phyloP scores from a whole-genome alignment of 2,113 vertebrate genomes.

The Rhea americana region DNA sequence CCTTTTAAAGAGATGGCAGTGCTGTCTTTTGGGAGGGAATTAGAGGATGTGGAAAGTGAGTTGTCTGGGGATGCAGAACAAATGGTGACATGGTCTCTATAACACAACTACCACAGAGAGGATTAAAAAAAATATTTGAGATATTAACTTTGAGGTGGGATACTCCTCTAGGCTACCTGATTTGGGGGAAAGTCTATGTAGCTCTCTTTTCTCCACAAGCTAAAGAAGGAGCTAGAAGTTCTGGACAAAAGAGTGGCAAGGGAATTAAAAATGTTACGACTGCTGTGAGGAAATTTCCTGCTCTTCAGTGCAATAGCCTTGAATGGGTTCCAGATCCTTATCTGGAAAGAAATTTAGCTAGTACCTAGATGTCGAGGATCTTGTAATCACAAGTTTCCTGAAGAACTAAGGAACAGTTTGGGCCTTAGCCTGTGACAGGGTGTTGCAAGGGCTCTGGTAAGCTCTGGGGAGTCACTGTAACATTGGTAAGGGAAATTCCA shows the following conservation, averaged over 20 bases:
- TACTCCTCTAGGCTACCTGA: background rate
- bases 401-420: background rate
- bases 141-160: background rate
- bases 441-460: background rate
- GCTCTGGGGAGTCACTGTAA: background rate
- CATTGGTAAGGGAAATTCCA: background rate
- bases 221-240: background rate
- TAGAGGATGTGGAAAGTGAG: background rate
- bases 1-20: constrained; percentile 17
- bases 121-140: background rate
- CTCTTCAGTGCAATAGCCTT: background rate
- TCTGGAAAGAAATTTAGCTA: background rate
- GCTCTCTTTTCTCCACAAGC: background rate
- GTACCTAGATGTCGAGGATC: background rate
- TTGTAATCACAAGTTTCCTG: background rate
- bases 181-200: background rate
- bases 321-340: background rate
- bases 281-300: background rate
- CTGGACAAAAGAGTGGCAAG: background rate
- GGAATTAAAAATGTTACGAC: background rate
- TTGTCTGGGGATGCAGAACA: background rate
- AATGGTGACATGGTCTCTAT: background rate
- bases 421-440: background rate
- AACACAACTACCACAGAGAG: background rate
- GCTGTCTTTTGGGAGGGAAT: background rate